Evolutionary conservation across 2,113 vertebrate genomes (phyloP).

Genomic region (crab-eating macaque (Macaca fascicularis)): T2T-MFA8v1.1 NC_088391.1:19932501-19933000

Average conservation of each 20-base stretch:
- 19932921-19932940: not conserved
- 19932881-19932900: constrained; percentile 27
- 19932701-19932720: not conserved
- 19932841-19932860: not conserved
- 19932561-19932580: not conserved
- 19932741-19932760: not conserved
- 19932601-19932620: not conserved
- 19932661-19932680: not conserved
- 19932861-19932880: not conserved
- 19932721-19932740: not conserved
- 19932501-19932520: not conserved
- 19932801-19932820: not conserved
- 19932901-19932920: not conserved
- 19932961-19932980: too few relatives aligned
- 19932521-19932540: not conserved
- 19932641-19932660: not conserved
- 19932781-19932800: not conserved
- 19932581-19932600: not conserved
- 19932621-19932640: not conserved
- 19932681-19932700: not conserved
- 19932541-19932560: not conserved
- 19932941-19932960: not conserved
- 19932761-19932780: not conserved
- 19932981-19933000: too few relatives aligned
- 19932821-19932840: not conserved